Conservation (phyloP, 2,113 vertebrate genomes). For the Sander lucioperca region DNA sequence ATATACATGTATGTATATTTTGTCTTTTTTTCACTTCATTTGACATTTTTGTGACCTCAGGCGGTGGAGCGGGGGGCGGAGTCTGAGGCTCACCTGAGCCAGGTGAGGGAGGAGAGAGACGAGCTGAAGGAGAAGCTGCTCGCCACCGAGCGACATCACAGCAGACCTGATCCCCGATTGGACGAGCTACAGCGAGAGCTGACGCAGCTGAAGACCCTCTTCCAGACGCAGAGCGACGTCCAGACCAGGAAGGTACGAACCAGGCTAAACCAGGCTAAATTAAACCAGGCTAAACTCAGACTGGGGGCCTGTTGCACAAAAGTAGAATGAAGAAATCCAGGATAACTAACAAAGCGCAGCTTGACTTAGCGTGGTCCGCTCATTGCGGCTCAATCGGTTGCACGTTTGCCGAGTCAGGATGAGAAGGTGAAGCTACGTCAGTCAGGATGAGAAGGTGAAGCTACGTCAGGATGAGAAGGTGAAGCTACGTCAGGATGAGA, state of each 20-base stretch:
- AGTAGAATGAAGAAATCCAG: no score
- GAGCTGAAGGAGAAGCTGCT: conserved; percentile 84
- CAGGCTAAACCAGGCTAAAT: not conserved
- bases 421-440: no score
- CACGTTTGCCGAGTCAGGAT: no score
- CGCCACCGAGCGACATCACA: conserved; percentile 72
- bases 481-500: no score
- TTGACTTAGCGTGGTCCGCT: no score
- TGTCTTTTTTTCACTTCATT: no score
- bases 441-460: no score
- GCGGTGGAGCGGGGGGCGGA: conserved; percentile 80
- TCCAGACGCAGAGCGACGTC: conserved; percentile 88
- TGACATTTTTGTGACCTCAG: conserved; percentile 25
- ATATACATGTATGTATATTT: no score
- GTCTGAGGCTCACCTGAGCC: conserved; percentile 81
- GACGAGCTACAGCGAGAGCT: conserved; percentile 88
- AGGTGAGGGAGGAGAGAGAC: conserved; percentile 85
- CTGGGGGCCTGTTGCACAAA: no score
- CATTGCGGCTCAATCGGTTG: no score
- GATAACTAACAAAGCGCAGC: no score
- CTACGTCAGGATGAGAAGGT: no score
- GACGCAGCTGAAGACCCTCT: conserved; percentile 83
- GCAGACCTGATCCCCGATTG: conserved; percentile 84
- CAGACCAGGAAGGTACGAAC: conserved; percentile 90
- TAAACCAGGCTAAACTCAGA: not conserved